Percentiles rank a stretch among this genome's conserved stretches.
phyloP scores from a whole-genome alignment of 2,113 vertebrate species.

The Psittacula cyanocephala region DNA sequence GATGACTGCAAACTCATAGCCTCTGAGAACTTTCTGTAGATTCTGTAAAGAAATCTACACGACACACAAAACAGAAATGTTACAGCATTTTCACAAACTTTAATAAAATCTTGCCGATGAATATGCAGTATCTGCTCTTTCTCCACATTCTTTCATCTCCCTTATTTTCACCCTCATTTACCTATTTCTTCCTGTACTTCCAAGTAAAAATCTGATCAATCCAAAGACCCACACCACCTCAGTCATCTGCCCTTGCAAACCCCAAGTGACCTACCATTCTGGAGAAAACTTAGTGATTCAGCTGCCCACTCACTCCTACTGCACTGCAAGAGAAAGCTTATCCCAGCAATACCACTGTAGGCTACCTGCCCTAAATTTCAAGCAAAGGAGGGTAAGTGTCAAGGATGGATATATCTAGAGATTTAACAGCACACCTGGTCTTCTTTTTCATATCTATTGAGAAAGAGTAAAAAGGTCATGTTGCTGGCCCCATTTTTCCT shows the following conservation, averaged over 20 bases:
- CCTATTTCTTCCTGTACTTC: not conserved
- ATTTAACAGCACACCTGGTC: not conserved
- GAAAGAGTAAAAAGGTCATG: not conserved
- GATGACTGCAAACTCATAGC: not conserved
- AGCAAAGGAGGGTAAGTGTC: not conserved
- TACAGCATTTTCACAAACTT: not conserved
- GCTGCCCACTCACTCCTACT: not conserved
- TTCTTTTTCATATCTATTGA: not conserved
- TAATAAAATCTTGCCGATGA: not conserved
- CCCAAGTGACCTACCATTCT: not conserved
- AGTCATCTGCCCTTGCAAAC: not conserved
- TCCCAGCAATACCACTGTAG: not conserved
- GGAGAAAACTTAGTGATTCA: not conserved
- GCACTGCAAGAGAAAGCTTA: not conserved
- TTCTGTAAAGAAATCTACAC: not conserved
- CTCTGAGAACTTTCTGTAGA: not conserved
- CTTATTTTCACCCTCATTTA: not conserved
- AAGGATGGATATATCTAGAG: not conserved
- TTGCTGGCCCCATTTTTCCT: not conserved
- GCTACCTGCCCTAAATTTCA: not conserved
- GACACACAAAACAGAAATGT: not conserved
- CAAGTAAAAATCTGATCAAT: not conserved
- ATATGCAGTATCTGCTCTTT: not conserved
- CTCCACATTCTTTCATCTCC: not conserved
- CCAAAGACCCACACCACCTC: not conserved